These are phyloP conservation scores for Hylaea fasciaria DNA, from an alignment of 2,888 invertebrate species.

Conservation along the genomic window DNA sequence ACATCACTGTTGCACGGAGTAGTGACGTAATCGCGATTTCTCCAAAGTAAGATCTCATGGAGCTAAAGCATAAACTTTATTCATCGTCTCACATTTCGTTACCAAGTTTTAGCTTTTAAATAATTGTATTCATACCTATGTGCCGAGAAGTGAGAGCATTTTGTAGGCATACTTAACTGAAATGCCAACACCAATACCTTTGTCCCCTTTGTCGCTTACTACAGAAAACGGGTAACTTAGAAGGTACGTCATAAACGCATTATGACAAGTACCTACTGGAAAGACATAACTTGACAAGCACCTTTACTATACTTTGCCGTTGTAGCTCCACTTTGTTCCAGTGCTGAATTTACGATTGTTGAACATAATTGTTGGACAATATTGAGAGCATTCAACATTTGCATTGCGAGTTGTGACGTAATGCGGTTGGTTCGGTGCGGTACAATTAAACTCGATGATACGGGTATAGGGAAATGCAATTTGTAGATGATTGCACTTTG, in stretches of 20 bases:
- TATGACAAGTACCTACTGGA: not conserved
- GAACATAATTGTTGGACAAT: conserved; percentile 35
- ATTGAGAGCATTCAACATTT: conserved; percentile 28
- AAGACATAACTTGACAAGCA: not conserved
- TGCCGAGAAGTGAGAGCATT: too few relatives aligned
- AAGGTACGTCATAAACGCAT: too few relatives aligned
- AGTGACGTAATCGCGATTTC: not conserved
- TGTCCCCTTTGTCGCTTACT: not conserved
- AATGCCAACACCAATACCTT: too few relatives aligned
- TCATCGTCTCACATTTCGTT: too few relatives aligned
- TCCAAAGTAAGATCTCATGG: not conserved
- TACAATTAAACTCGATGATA: conserved; percentile 5
- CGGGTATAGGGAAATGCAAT: not conserved
- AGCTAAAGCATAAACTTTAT: too few relatives aligned
- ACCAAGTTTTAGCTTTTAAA: too few relatives aligned
- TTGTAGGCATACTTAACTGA: too few relatives aligned
- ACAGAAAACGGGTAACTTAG: too few relatives aligned
- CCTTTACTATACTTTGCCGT: conserved; percentile 4
- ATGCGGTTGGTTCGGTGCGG: conserved; percentile 23
- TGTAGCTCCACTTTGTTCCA: not conserved
- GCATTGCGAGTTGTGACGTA: conserved; percentile 34
- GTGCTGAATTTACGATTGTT: conserved; percentile 34
- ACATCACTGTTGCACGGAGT: not conserved
- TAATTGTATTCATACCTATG: too few relatives aligned
- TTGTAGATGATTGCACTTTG: not conserved